These are phyloP conservation scores for Acanthococcus lagerstroemiae DNA, from an alignment of 2,888 invertebrate species.

Conservation along the genomic window DNA sequence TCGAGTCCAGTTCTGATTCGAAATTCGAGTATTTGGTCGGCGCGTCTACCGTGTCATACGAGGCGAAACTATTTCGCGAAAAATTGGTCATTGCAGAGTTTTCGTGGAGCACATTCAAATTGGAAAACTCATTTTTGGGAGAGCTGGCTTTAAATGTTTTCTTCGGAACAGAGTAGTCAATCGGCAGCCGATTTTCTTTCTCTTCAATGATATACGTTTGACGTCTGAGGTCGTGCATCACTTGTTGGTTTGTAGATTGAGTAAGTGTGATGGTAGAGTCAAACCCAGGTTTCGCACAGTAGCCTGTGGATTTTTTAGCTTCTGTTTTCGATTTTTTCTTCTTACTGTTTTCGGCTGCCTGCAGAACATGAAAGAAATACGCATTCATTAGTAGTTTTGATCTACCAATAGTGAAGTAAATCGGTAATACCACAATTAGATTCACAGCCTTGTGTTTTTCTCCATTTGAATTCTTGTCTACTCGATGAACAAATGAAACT, in stretches of 20 bases:
- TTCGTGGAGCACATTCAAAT: conserved; percentile 1
- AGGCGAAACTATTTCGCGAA: not conserved
- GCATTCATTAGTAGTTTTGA: too few relatives aligned
- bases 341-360: conserved; percentile 2
- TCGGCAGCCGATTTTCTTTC: conserved; percentile 31
- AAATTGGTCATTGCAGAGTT: conserved; percentile 3
- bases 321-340: not conserved
- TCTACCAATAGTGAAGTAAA: too few relatives aligned
- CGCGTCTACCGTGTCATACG: conserved; percentile 3
- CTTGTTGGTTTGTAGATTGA: not conserved
- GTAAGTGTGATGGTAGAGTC: not conserved
- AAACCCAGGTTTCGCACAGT: too few relatives aligned
- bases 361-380: too few relatives aligned
- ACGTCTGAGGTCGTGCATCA: conserved; percentile 5
- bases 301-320: too few relatives aligned
- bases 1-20: conserved; percentile 4
- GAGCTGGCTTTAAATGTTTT: conserved; percentile 6
- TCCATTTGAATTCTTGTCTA: too few relatives aligned
- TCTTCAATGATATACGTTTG: conserved; percentile 32
- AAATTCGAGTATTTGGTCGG: conserved; percentile 16
- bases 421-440: too few relatives aligned
- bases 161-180: not conserved
- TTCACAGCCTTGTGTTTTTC: too few relatives aligned
- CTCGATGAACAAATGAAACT: too few relatives aligned
- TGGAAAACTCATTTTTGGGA: not conserved